These are phyloP conservation scores for Bungarus multicinctus DNA, from an alignment of 2,113 vertebrate species.

Conservation along the genomic window DNA sequence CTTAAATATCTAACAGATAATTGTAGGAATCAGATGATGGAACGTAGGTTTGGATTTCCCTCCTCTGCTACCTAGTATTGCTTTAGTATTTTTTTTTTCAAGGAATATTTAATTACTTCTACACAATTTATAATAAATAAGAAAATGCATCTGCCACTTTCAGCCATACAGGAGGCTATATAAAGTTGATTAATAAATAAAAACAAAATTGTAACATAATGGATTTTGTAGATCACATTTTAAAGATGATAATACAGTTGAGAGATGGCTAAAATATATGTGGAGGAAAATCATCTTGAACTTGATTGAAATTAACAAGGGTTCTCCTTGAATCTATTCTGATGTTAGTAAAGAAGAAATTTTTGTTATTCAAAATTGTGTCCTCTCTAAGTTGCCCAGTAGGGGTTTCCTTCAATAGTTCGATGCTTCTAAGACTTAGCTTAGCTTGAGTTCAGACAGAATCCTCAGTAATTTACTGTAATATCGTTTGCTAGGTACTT, in stretches of 20 bases:
- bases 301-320: neutral
- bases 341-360: neutral
- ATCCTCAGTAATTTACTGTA: neutral
- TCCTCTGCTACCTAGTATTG: neutral
- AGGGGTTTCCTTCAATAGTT: neutral
- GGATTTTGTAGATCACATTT: neutral
- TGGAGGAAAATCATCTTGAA: neutral
- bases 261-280: neutral
- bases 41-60: neutral
- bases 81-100: neutral
- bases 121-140: neutral
- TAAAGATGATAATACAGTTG: neutral
- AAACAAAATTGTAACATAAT: neutral
- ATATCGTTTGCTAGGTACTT: neutral
- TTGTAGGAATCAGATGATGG: neutral
- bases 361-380: neutral
- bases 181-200: neutral
- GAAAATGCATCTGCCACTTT: neutral
- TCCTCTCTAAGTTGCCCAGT: neutral
- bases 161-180: neutral
- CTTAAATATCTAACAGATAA: neutral
- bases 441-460: neutral
- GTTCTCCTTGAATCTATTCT: neutral
- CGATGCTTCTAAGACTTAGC: neutral
- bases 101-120: neutral